Percentiles rank a stretch among this genome's conserved stretches.
Conservation (phyloP, 92 coral and sea anemone species). For the Palythoa grandiflora region DNA sequence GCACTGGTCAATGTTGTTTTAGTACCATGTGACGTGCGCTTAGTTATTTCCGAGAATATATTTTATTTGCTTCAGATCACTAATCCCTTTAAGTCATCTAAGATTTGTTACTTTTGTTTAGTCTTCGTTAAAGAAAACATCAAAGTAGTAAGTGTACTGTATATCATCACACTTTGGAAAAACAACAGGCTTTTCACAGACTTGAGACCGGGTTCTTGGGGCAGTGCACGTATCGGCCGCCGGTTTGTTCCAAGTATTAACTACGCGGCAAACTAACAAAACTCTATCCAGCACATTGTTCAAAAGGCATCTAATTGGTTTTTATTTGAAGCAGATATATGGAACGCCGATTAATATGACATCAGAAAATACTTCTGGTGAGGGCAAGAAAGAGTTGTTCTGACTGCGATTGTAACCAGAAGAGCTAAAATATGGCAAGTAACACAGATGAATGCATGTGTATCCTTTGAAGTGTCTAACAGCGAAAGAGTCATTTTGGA, state of each 20-base stretch:
- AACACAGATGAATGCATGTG: not conserved
- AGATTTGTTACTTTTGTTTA: slow-evolving; percentile 4
- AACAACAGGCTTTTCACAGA: not conserved
- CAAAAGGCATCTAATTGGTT: slow-evolving; percentile 9
- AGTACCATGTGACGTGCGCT: not conserved
- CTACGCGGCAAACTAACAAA: not conserved
- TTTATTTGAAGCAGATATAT: not conserved
- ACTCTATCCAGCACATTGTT: not conserved
- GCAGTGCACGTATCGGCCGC: no score
- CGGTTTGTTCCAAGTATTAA: no score
- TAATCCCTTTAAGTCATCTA: not conserved
- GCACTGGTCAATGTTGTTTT: not conserved
- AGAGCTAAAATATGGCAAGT: not conserved
- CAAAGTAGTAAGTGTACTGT: not conserved
- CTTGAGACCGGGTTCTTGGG: not conserved
- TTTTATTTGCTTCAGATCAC: not conserved
- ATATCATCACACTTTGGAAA: not conserved
- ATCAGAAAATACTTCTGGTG: not conserved
- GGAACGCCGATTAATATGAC: slow-evolving; percentile 21
- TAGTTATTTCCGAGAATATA: not conserved
- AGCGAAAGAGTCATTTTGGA: not conserved
- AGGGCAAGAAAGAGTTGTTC: not conserved
- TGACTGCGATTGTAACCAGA: not conserved
- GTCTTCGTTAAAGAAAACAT: slow-evolving; percentile 26
- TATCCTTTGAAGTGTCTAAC: not conserved